Conservation (phyloP, 2,888 invertebrate genomes). For the Ectemnius continuus region DNA sequence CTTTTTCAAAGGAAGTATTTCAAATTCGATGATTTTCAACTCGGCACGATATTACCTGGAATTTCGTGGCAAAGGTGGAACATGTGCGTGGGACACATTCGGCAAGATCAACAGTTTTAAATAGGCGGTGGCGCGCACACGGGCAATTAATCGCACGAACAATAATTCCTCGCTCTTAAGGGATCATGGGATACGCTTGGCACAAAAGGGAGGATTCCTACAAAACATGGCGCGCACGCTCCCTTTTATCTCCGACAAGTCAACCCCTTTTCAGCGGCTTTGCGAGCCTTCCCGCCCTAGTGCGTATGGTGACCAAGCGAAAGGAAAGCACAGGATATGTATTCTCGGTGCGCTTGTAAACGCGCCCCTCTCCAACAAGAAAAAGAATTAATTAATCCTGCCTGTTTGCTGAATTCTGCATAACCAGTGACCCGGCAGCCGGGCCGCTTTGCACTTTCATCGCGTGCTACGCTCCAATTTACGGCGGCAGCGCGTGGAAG, state of each 20-base stretch:
- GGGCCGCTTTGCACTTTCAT: constrained; percentile 6
- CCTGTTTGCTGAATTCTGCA: constrained; percentile 46
- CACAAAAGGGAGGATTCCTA: too few relatives aligned
- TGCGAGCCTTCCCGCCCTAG: constrained; percentile 8
- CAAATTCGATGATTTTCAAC: too few relatives aligned
- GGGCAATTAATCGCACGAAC: too few relatives aligned
- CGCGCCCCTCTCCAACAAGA: constrained; percentile 1
- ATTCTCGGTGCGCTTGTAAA: too few relatives aligned
- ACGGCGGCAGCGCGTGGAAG: constrained; percentile 17
- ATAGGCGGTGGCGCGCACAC: too few relatives aligned
- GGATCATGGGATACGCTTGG: too few relatives aligned
- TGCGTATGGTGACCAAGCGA: constrained; percentile 18
- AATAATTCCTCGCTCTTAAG: too few relatives aligned
- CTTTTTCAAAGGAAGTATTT: too few relatives aligned
- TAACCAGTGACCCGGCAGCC: constrained; percentile 30
- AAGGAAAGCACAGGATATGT: constrained; percentile 2
- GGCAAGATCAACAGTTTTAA: too few relatives aligned
- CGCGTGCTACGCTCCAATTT: constrained; percentile 33
- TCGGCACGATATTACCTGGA: too few relatives aligned
- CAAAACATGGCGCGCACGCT: not conserved
- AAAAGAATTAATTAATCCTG: constrained; percentile 51
- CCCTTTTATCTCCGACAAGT: constrained; percentile 16
- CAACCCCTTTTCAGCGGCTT: constrained; percentile 23
- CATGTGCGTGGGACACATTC: too few relatives aligned
- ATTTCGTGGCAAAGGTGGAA: too few relatives aligned